These are phyloP conservation scores for Megaceryle maxima DNA, from an alignment of 2,113 vertebrate species.

Conservation along the genomic window DNA sequence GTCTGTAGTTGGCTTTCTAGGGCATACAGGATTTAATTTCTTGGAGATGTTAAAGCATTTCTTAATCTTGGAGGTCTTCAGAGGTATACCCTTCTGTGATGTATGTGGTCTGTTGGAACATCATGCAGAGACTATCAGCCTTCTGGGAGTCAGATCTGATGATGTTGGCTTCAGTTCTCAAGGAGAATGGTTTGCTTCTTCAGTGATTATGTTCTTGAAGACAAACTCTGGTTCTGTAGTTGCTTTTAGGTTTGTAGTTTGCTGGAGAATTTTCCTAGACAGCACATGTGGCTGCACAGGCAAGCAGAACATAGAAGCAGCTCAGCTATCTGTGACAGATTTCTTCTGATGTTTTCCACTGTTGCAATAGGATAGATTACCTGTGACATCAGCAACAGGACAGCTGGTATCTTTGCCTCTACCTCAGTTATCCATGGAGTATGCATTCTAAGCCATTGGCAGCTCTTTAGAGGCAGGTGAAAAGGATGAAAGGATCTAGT, in stretches of 20 bases:
- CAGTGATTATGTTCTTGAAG: background rate
- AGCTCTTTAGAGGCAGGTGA: background rate
- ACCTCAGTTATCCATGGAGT: background rate
- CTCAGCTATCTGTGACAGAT: background rate
- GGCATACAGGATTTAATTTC: background rate
- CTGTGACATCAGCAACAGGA: background rate
- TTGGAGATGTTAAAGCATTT: background rate
- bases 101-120: background rate
- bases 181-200: background rate
- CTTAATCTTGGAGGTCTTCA: background rate
- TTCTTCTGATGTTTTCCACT: background rate
- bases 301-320: background rate
- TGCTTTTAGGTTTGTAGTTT: background rate
- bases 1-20: background rate
- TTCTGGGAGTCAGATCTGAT: background rate
- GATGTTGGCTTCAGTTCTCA: background rate
- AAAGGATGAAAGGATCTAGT: background rate
- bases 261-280: background rate
- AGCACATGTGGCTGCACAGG: background rate
- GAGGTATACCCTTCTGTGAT: background rate
- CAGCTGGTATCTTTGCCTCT: background rate
- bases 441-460: background rate
- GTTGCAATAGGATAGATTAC: background rate
- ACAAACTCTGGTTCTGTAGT: background rate
- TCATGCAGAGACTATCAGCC: background rate